Base-by-base conservation (phyloP, 2,888 invertebrate species). In the Agonopterix heracliana region DNA sequence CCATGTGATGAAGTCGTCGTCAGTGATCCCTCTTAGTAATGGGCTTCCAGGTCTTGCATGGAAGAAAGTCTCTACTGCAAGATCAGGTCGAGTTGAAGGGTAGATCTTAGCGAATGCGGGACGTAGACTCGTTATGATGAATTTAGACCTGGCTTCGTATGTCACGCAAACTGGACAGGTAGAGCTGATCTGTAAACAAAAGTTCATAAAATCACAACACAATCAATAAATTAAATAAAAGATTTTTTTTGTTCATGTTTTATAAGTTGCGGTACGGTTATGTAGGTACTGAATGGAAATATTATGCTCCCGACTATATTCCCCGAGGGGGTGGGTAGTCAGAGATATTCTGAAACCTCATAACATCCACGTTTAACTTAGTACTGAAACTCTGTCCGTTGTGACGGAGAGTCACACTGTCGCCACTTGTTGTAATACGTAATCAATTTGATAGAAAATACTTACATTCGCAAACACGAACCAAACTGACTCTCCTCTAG, bases 1-100 rank as follows among this genome's bases (percentile, higher is more conserved):
- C 92, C 92, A 92, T 2, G 92, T 92, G 34, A 92, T 91, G 13
- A 92, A 85, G 62, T 92, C 92, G 59, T 92, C 92, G 48, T 91
- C 91, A 10, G 91, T 91, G 34, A 92, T 91, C 7, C 90, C 91
- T 60, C 89, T 82, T 0, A 92, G 77, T 35, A 92, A 74, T 9
- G 90, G 90, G 55, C 92, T 92, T n/a, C 90, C 90, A 44, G 85
- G 79, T 59, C 84, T 79, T 0, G 91, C 90, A 50, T 92, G 92
- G 83, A 92, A 92, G 68, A 92, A 91, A 3, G 90, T 90, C 68
- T 92, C 92, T 0, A 92, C 91, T 0, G 91, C 91, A 44, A 92
- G 71, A 59, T 92, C 92, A 52, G 91, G 90, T 54, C 92, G 75
- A 1, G 89, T 87, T 1, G 91, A 90, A 1, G 92, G 92, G 69